Percentiles rank a stretch among this genome's conserved stretches.
Conservation (phyloP, 2,888 invertebrate species). For the Ochropacha duplaris region DNA sequence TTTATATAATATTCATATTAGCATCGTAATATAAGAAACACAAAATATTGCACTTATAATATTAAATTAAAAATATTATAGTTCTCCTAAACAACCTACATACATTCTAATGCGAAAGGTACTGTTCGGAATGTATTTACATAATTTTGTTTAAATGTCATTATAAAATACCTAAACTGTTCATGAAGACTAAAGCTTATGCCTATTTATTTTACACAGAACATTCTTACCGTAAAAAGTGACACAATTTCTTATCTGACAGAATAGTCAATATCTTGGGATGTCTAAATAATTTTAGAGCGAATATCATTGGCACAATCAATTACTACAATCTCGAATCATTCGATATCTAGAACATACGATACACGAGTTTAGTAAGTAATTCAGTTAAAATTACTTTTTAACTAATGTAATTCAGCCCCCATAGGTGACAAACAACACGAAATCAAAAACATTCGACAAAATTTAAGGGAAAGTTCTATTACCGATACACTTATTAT, state of each 20-base stretch:
- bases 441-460: too few relatives aligned
- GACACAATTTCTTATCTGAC: too few relatives aligned
- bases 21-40: conserved; percentile 18
- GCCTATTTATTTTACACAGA: conserved; percentile 40
- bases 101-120: conserved; percentile 1
- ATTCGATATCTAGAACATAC: not conserved
- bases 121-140: conserved; percentile 5
- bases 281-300: too few relatives aligned
- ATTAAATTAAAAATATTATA: not conserved
- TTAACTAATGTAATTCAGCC: too few relatives aligned
- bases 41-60: conserved; percentile 19
- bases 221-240: conserved; percentile 32
- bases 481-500: too few relatives aligned
- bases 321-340: not conserved
- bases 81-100: not conserved
- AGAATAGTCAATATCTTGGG: not conserved
- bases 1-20: conserved; percentile 15
- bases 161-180: conserved; percentile 20
- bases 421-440: too few relatives aligned
- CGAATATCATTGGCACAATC: not conserved
- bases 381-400: too few relatives aligned
- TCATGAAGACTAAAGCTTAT: conserved; percentile 63
- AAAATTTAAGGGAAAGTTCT: too few relatives aligned
- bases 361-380: not conserved
- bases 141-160: not conserved